Evolutionary conservation across 2,888 invertebrate genomes (phyloP), one percentile per base, ranked within the genome.

Genomic region (Mactromeris polynyma): DNA sequence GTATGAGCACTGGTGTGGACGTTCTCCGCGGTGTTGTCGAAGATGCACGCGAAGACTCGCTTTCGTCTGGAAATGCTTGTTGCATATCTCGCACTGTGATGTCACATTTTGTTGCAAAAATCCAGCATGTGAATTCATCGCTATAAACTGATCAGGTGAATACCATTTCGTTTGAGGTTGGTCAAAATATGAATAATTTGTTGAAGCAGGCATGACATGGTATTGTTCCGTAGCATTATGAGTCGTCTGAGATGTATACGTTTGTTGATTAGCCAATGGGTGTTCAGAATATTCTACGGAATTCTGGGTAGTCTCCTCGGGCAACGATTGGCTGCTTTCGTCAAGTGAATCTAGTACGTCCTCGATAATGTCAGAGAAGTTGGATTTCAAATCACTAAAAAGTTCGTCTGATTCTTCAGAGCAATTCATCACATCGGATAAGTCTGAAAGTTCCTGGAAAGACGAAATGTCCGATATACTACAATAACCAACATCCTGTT

Each of bases 1-100:
- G 81, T 88, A 83, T 17, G 87, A 78, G 58, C 94, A 94, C 58
- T 91, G 84, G 83, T 93, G 92, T 0, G 93, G 93, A 14, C 92
- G 88, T 17, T 77, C 79, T 0, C 86, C 88, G n/a, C 81, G 89
- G 69, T 94, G 93, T 26, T 79, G 79, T 6, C 87, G 80, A 84
- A 91, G 85, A 84, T 94, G 94, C n/a, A 89, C 88, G 54, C 88
- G 85, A 0, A 92, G 85, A 38, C 83, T 87, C 19, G 83, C 36
- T 80, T 86, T 89, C 11, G 87, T 89, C 58, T 69, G 80, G 64
- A 89, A 92, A 17, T 7, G 31, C 73, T 92, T 89, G 64, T 69
- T 79, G 73, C 90, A 90, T 3, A 81, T 7, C 7, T 40, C 17
- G 33, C 91, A 90, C n/a, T 38, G 54, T 21, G n/a, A 33, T 21